These are phyloP conservation scores for Cynopterus brachyotis DNA, from an alignment of 2,113 vertebrate genomes.

Conservation along the genomic window DNA sequence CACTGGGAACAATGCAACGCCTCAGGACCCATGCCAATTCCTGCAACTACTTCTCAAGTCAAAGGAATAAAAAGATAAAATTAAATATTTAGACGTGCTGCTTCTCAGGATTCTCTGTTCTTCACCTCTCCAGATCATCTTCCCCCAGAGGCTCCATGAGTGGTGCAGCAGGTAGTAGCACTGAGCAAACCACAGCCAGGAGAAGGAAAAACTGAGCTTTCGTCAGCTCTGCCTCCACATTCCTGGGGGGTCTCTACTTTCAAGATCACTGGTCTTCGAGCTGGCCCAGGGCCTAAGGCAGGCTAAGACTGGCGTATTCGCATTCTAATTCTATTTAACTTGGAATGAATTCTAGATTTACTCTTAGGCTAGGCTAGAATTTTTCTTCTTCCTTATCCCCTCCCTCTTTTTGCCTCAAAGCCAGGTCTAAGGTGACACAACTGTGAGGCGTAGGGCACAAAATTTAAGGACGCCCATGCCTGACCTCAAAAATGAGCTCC, in stretches of 20 bases:
- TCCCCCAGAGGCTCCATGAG: background rate
- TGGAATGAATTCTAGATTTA: slow-evolving; percentile 28
- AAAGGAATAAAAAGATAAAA: background rate
- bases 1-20: background rate
- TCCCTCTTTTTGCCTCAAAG: background rate
- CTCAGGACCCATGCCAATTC: background rate
- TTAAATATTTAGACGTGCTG: background rate
- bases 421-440: background rate
- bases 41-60: background rate
- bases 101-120: background rate
- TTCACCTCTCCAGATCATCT: background rate
- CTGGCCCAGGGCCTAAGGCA: background rate
- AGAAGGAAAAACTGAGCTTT: background rate
- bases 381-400: background rate
- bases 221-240: background rate
- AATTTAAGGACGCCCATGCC: background rate
- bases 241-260: background rate
- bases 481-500: background rate
- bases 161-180: background rate
- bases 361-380: background rate
- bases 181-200: background rate
- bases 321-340: slow-evolving; percentile 56
- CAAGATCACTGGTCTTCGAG: background rate
- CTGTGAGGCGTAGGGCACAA: background rate
- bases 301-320: background rate